A percentile compares a stretch with the other conserved stretches of the same genome.
phyloP scores from a whole-genome alignment of 92 coral and sea anemone genomes.

The Bergia sp. region DNA sequence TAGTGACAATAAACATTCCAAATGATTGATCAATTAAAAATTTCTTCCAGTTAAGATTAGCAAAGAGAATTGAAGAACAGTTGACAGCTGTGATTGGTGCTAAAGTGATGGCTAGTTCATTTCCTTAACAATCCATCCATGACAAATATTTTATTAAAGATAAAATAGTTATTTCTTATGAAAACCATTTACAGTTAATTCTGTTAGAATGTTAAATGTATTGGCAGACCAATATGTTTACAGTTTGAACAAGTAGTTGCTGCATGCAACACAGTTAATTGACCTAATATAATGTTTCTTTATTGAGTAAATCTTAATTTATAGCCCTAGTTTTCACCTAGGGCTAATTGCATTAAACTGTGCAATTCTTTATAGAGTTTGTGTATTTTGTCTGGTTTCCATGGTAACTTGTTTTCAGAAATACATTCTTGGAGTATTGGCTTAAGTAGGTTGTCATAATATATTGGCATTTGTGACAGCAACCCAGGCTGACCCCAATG shows the following conservation, averaged over 20 bases:
- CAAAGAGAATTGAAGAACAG: no score
- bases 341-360: conserved; percentile 47
- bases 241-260: background rate
- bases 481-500: conserved; percentile 80
- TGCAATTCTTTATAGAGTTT: conserved; percentile 49
- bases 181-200: background rate
- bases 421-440: conserved; percentile 60
- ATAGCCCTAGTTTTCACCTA: conserved; percentile 2
- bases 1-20: background rate
- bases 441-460: conserved; percentile 52
- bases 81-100: no score
- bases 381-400: conserved; percentile 61
- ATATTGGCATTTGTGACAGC: conserved; percentile 65
- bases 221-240: no score
- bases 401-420: conserved; percentile 63
- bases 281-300: background rate
- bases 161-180: background rate
- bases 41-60: no score
- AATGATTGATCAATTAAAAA: background rate
- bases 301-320: no score
- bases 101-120: background rate
- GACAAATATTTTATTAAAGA: background rate
- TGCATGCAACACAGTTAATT: background rate
- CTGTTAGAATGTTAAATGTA: background rate
- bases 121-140: background rate